Base-by-base conservation (phyloP, 2,797 vertebrate genomes). In the Merluccius polli region DNA sequence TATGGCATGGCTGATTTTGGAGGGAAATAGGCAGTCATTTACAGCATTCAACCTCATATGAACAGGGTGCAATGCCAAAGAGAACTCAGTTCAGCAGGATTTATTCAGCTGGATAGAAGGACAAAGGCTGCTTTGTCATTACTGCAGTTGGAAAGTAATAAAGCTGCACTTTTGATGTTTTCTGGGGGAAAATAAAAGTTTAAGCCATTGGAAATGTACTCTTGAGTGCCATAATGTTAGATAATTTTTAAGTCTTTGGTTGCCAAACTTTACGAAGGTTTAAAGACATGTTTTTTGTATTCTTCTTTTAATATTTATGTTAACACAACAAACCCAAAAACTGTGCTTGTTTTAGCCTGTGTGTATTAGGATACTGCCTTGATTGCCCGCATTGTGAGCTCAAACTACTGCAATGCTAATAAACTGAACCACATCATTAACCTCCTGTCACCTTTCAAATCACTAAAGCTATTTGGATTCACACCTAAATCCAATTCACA, bases 1-100 rank as follows among this genome's bases (percentile, higher is more conserved):
- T 85, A 82, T 75, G 75, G 76, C 36, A 71, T 70, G 78, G 84
- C 76, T 80, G 79, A 87, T 84, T 78, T 79, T 72, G 78, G 59
- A 27, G 59, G 24, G 52, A 59, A 65, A 65, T 3, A 65, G 59
- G 59, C 0, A 27, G 41, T 59, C 70, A 73, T 80, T 85, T 79
- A 79, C 77, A 75, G 73, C 75, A 69, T 41, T 77, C 75, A 87
- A 89, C 83, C 88, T 82, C 86, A 63, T 75, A 67, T 92, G 88
- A 92, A 89, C 86, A 73, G 75, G 70, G 74, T 59, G 52, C 71
- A 6, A 13, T 0, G 79, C 81, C 84, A 86, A 78, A 79, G 77
- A 85, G 27, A 81, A 76, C 77, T 76, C 70, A 72, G 74, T 72
- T 75, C 44, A 29, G 41, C 65, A 80, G 81, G 80, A 86, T 83